These are phyloP conservation scores for Hyperoodon ampullatus DNA, from an alignment of 2,113 vertebrate species.

Conservation along the genomic window DNA sequence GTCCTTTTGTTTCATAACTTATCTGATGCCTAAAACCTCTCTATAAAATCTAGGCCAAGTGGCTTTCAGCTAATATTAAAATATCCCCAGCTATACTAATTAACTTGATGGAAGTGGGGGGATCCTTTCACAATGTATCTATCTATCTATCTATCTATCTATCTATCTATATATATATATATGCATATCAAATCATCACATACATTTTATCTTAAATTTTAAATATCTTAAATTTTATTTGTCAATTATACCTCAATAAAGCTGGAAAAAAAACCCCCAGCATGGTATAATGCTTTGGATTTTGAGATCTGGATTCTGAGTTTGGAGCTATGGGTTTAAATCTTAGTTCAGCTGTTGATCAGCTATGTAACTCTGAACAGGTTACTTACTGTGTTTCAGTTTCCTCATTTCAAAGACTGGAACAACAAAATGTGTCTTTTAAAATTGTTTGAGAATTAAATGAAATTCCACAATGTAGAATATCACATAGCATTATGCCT, in stretches of 20 bases:
- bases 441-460: conserved; percentile 33
- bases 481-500: not conserved
- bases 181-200: not conserved
- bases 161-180: not conserved
- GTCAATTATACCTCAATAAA: not conserved
- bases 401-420: not conserved
- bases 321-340: not conserved
- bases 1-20: not conserved
- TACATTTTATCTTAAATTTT: too few species aligned
- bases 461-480: not conserved
- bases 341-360: not conserved
- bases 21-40: not conserved
- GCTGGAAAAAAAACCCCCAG: not conserved
- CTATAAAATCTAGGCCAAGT: not conserved
- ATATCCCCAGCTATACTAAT: not conserved
- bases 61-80: not conserved
- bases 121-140: not conserved
- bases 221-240: not conserved
- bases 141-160: not conserved
- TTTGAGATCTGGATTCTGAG: not conserved
- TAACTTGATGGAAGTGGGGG: not conserved
- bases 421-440: not conserved
- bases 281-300: not conserved
- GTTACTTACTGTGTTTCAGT: not conserved
- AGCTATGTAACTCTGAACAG: not conserved